Evolutionary conservation across 2,888 invertebrate species (phyloP), one percentile per base, ranked within the genome.

Genomic region (Zhengitettix transpicula): DNA sequence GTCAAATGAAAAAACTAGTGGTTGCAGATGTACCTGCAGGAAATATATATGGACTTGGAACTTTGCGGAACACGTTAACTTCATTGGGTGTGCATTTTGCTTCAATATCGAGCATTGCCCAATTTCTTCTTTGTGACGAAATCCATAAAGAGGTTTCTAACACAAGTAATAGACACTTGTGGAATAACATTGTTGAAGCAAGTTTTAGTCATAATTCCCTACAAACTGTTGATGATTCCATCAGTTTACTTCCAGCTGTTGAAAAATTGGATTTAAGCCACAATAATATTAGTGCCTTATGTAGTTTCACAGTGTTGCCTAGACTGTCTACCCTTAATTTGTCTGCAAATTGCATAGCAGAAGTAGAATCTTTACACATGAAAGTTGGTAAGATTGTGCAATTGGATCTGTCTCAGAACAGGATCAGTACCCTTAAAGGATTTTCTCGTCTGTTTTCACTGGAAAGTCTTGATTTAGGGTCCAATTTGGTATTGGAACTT

Each of bases 381-480:
- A 87, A 87, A 72, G 79, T 97, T 61, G 94, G 94, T 9, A 94
- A 95, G 73, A 81, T 97, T 55, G 82, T 86, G n/a, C 82, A 81
- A 60, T 79, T 98, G 57, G 86, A 90, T 70, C 72, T 98, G 56
- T 85, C 91, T 0, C 87, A 91, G 66, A 97, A 97, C 73, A 81
- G 82, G 69, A 81, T 97, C 7, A 79, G 78, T 17, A 79, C 82
- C 0, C 73, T 92, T 0, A 75, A 77, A 62, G 88, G 89, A 1
- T 83, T 93, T 67, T 81, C 84, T 0, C 89, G 91, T 70, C 71
- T 97, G 41, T 92, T 90, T 71, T 93, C 94, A 0, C 74, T 98
- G 62, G 87, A 89, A 66, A 84, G 81, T 66, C 75, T 98, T 63
- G 89, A 96, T 76, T 77, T 96, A 54, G 89, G 90, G 67, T 87